Evolutionary conservation across 2,113 vertebrate genomes (phyloP).

Genomic region (Pollachius pollachius): DNA sequence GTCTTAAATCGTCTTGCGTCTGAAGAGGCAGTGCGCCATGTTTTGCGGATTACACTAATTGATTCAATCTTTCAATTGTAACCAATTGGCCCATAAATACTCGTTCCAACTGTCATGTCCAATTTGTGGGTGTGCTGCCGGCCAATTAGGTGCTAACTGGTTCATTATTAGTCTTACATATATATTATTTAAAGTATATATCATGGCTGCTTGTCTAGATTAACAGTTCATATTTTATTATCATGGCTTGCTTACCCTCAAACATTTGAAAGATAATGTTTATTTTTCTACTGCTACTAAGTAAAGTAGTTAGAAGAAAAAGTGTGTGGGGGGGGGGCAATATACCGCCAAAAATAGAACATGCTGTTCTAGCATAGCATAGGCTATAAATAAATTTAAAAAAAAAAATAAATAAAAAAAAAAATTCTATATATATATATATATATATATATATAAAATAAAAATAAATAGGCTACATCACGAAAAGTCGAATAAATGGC

Average conservation of each 20-base stretch:
- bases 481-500: too few species aligned
- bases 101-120: constrained; percentile 65
- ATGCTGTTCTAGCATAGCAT: too few species aligned
- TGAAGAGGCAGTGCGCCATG: constrained; percentile 38
- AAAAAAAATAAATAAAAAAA: too few species aligned
- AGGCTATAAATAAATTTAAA: too few species aligned
- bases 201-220: constrained; percentile 51
- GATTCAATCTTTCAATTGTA: constrained; percentile 62
- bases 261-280: background rate
- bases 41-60: constrained; percentile 53
- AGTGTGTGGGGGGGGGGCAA: too few species aligned
- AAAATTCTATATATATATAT: too few species aligned
- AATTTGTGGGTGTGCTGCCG: constrained; percentile 63
- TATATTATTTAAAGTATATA: constrained; percentile 62
- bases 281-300: background rate
- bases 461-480: constrained; percentile 6
- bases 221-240: constrained; percentile 54
- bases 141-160: constrained; percentile 63
- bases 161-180: constrained; percentile 51
- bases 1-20: constrained; percentile 35
- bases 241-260: constrained; percentile 26
- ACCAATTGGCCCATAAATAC: constrained; percentile 68
- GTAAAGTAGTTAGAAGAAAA: too few species aligned
- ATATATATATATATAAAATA: background rate
- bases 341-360: too few species aligned